Percentiles rank a stretch among this genome's conserved stretches.
phyloP scores from a whole-genome alignment of 2,797 vertebrate genomes.

The Rhinophrynus dorsalis region DNA sequence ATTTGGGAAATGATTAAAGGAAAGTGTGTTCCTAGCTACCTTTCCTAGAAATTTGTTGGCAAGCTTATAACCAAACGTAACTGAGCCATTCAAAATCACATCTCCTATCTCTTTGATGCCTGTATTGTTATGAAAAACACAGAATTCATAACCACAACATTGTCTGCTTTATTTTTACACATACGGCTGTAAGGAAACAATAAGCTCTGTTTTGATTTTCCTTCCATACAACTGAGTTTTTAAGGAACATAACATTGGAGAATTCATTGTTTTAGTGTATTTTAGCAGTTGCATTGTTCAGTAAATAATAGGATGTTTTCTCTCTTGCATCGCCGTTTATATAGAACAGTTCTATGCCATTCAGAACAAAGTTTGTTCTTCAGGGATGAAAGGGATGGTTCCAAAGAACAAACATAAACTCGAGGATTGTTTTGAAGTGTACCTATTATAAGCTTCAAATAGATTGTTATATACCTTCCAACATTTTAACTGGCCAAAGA shows the following conservation, averaged over 20 bases:
- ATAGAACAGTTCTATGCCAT: slow-evolving; percentile 15
- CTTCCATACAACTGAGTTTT: background rate
- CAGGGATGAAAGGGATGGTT: slow-evolving; percentile 12
- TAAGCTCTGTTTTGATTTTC: background rate
- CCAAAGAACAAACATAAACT: slow-evolving; percentile 17
- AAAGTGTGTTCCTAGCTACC: too few species aligned
- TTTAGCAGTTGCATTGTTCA: slow-evolving; percentile 27
- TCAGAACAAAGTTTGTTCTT: slow-evolving; percentile 8
- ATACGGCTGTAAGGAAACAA: background rate
- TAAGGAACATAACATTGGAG: background rate
- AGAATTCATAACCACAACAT: background rate
- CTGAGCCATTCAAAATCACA: background rate
- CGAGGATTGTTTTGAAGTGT: background rate
- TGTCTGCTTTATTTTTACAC: background rate
- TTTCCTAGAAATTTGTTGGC: slow-evolving; percentile 11
- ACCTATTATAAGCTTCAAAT: slow-evolving; percentile 6
- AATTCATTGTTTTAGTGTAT: slow-evolving; percentile 29
- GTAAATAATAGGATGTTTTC: slow-evolving; percentile 27
- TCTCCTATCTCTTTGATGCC: background rate
- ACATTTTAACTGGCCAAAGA: too few species aligned
- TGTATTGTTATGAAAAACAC: background rate
- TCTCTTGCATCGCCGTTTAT: slow-evolving; percentile 27
- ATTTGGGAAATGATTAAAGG: too few species aligned
- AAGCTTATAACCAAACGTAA: too few species aligned
- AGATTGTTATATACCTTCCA: too few species aligned